phyloP scores from a whole-genome alignment of 2,888 invertebrate genomes.

The Diadegma fenestrale region DNA sequence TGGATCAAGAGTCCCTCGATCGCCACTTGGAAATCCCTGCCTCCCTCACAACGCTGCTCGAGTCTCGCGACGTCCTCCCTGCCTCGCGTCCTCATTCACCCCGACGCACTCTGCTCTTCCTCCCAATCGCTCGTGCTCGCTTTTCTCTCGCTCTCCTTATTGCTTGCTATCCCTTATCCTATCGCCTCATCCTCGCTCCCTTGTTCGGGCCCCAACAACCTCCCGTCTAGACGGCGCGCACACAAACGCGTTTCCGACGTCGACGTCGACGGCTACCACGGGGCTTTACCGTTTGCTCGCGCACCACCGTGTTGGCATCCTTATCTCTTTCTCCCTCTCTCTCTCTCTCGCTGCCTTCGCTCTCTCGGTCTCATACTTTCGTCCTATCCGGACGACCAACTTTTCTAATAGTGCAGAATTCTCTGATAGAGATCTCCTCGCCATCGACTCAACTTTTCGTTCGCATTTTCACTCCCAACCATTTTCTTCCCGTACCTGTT shows the following conservation, averaged over 20 bases:
- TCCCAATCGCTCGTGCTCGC: slow-evolving; percentile 43
- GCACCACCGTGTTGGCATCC: slow-evolving; percentile 40
- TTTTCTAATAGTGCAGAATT: slow-evolving; percentile 22
- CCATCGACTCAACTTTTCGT: slow-evolving; percentile 17
- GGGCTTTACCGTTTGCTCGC: slow-evolving; percentile 34
- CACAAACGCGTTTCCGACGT: slow-evolving; percentile 69
- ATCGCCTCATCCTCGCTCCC: slow-evolving; percentile 73
- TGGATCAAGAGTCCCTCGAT: slow-evolving; percentile 56
- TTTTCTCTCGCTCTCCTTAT: slow-evolving; percentile 29
- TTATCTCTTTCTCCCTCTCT: slow-evolving; percentile 44
- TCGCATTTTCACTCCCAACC: slow-evolving; percentile 10
- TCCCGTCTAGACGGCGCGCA: slow-evolving; percentile 83
- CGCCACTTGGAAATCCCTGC: slow-evolving; percentile 64
- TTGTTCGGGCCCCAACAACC: slow-evolving; percentile 77
- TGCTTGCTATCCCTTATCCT: slow-evolving; percentile 27
- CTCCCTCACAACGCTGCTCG: slow-evolving; percentile 58
- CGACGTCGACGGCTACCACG: slow-evolving; percentile 36
- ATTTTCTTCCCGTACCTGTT: slow-evolving; percentile 19
- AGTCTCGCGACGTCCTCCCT: slow-evolving; percentile 68
- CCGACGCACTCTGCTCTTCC: slow-evolving; percentile 33
- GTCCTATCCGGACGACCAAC: slow-evolving; percentile 44
- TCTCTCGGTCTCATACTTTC: slow-evolving; percentile 22
- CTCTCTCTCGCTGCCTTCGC: background rate
- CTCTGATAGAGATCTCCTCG: slow-evolving; percentile 48
- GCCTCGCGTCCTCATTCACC: slow-evolving; percentile 54